Base-by-base conservation (phyloP, 2,113 vertebrate genomes). In the Halichoeres trimaculatus region DNA sequence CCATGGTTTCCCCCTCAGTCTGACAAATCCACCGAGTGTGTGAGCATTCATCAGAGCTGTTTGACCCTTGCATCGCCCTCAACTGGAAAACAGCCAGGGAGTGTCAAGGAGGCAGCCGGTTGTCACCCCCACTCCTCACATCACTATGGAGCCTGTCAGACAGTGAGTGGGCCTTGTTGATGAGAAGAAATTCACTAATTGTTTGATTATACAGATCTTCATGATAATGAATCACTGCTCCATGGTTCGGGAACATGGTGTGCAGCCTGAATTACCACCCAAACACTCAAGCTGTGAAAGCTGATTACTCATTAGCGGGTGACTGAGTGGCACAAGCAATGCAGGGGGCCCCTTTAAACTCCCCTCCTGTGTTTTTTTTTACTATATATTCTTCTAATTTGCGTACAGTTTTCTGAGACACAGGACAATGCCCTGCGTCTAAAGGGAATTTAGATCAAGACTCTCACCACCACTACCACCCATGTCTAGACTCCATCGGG, bases 201-300 rank as follows among this genome's bases (percentile, higher is more conserved):
- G 97, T 98, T 98, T 99, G 96, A 99, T 98, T 98, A 98, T 98
- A 97, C 97, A 96, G 96, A 96, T 98, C 97, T 97, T 95, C 96
- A 96, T 95, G 95, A 97, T 98, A 98, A 99, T 98, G 97, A 98
- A 97, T 96, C 95, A 94, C 95, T 96, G 96, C 96, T 97, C 96
- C 95, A 95, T 95, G 95, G 94, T 96, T 96, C 95, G 94, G 95
- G 95, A 96, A 95, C 96, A 97, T 96, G 95, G 96, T 93, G 95
- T 94, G 96, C 95, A 95, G 95, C 87, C 95, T 92, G 96, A 98
- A 98, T 98, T 98, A 98, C 96, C 96, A 96, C 94, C 96, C 95
- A 93, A 95, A 96, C 95, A 95, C 95, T 98, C 97, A 98, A 88
- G 96, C 97, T 99, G 97, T 96, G 97, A 98, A 97, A 98, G 96